A percentile compares a stretch with the other conserved stretches of the same genome.
These are phyloP conservation scores for Hofmannophila pseudospretella DNA, from an alignment of 2,888 invertebrate species.

Conservation along the genomic window DNA sequence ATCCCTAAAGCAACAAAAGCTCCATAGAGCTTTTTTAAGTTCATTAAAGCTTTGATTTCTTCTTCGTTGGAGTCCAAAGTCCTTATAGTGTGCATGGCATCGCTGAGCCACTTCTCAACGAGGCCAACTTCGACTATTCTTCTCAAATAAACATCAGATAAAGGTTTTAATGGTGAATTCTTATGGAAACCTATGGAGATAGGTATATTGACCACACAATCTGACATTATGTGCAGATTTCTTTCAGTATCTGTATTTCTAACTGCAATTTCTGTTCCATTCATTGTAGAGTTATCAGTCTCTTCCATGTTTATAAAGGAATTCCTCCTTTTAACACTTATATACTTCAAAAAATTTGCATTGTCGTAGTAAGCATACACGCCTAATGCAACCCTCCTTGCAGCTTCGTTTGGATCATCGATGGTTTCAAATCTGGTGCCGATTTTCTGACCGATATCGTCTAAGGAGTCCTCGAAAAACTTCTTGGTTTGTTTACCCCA, in stretches of 20 bases:
- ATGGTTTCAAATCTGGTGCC: constrained; percentile 81
- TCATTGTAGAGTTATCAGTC: constrained; percentile 20
- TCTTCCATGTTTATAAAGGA: constrained; percentile 33
- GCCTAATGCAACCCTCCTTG: constrained; percentile 83
- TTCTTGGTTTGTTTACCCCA: constrained; percentile 84
- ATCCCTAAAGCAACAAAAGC: constrained; percentile 84
- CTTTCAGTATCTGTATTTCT: constrained; percentile 39
- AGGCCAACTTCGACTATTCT: constrained; percentile 86
- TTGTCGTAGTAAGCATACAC: constrained; percentile 89
- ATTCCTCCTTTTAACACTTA: constrained; percentile 78
- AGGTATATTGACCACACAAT: constrained; percentile 89
- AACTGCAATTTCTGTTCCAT: constrained; percentile 22
- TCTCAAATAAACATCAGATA: constrained; percentile 81
- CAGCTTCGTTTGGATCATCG: constrained; percentile 79
- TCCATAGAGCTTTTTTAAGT: constrained; percentile 86
- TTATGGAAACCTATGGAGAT: constrained; percentile 89
- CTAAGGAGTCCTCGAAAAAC: constrained; percentile 84
- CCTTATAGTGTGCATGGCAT: constrained; percentile 80
- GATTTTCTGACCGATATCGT: constrained; percentile 81
- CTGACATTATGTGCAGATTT: constrained; percentile 87
- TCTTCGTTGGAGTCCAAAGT: constrained; percentile 77
- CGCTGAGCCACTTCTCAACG: constrained; percentile 87
- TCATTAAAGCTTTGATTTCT: constrained; percentile 85
- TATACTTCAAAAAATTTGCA: constrained; percentile 81
- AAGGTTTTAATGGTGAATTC: constrained; percentile 86